Conservation (phyloP, 2,888 invertebrate species). For the Palloptera scutellata region DNA sequence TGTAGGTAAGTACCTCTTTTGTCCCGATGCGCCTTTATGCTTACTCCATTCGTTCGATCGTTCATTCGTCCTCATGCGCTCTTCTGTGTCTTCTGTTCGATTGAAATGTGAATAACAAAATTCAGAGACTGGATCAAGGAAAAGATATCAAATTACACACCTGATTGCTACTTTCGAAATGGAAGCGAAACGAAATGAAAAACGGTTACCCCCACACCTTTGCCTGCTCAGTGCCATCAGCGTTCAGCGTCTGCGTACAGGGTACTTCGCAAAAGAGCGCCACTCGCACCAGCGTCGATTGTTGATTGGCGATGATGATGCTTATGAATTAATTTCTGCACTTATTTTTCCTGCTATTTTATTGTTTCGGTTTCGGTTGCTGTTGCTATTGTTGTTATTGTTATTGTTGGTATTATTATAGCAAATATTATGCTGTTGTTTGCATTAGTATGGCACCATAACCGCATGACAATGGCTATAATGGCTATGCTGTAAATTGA, state of each 20-base stretch:
- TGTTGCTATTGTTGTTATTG: constrained; percentile 22
- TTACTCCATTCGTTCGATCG: too few species aligned
- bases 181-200: constrained; percentile 41
- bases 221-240: too few species aligned
- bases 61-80: too few species aligned
- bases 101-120: constrained; percentile 25
- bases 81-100: too few species aligned
- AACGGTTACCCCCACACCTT: too few species aligned
- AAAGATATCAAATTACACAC: constrained; percentile 63
- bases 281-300: neutral
- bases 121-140: constrained; percentile 49
- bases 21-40: too few species aligned
- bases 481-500: constrained; percentile 14
- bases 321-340: neutral
- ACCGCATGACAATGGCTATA: constrained; percentile 34
- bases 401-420: constrained; percentile 19
- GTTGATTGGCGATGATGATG: neutral
- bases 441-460: constrained; percentile 37
- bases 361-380: constrained; percentile 9
- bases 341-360: neutral
- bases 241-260: constrained; percentile 9
- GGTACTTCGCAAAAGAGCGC: constrained; percentile 10
- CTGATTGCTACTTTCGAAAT: constrained; percentile 49
- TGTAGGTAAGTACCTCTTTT: too few species aligned
- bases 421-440: constrained; percentile 31